A percentile compares a stretch with the other conserved stretches of the same genome.
Conservation (phyloP, 2,113 vertebrate species). For the Archocentrus centrarchus region DNA sequence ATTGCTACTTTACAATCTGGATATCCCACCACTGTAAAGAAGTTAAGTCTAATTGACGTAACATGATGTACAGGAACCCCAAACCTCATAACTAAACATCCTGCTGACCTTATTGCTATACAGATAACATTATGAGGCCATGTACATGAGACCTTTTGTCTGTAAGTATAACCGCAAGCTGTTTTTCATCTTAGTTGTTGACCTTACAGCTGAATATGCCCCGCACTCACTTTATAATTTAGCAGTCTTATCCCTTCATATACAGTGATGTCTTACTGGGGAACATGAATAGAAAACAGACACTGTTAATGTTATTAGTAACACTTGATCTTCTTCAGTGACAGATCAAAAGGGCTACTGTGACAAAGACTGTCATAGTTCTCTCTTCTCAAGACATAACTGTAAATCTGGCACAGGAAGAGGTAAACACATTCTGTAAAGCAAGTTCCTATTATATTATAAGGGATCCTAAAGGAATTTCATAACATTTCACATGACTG, state of each 20-base stretch:
- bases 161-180: neutral
- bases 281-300: neutral
- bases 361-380: neutral
- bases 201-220: neutral
- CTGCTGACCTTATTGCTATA: constrained; percentile 36
- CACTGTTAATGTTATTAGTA: neutral
- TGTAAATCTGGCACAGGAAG: too few species aligned
- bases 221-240: neutral
- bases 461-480: neutral
- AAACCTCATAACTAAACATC: constrained; percentile 24
- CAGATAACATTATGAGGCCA: neutral
- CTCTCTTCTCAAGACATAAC: neutral
- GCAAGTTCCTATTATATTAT: neutral
- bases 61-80: neutral
- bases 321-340: neutral
- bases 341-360: neutral
- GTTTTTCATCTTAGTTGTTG: neutral
- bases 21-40: neutral
- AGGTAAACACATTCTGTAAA: neutral
- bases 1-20: neutral
- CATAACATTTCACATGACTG: neutral
- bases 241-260: neutral
- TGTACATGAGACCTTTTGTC: neutral
- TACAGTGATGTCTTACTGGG: neutral
- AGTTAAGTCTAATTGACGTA: neutral